Conservation (phyloP, 2,888 invertebrate species). For the Agriotes lineatus region DNA sequence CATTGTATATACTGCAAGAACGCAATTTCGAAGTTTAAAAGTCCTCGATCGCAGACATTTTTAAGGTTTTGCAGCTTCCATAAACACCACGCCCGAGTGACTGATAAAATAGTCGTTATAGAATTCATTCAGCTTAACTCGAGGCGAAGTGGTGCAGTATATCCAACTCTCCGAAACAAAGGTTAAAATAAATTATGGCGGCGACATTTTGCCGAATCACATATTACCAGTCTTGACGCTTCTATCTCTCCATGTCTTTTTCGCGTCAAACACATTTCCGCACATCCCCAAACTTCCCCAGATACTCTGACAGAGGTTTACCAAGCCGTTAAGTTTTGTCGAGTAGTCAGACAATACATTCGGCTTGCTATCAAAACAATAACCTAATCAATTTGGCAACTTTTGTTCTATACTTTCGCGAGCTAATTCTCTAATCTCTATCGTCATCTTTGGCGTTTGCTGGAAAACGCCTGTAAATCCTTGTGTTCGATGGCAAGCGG, state of each 20-base stretch:
- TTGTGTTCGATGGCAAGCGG: background rate
- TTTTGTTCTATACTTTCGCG: background rate
- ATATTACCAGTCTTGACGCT: conserved; percentile 15
- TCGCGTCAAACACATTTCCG: conserved; percentile 31
- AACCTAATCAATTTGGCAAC: conserved; percentile 5
- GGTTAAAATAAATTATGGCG: conserved; percentile 21
- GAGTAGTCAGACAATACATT: conserved; percentile 30
- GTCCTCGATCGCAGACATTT: no score
- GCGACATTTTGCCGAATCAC: conserved; percentile 8
- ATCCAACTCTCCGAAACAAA: no score
- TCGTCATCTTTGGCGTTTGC: background rate
- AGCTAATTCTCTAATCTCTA: background rate
- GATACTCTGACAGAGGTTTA: conserved; percentile 33
- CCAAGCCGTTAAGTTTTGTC: conserved; percentile 34
- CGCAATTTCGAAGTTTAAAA: no score
- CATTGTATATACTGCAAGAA: no score
- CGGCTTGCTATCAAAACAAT: conserved; percentile 28
- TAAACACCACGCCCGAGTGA: no score
- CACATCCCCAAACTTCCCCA: conserved; percentile 24
- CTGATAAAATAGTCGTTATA: no score
- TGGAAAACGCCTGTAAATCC: background rate
- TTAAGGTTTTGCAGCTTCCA: no score
- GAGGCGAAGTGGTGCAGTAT: no score
- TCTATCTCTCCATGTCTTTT: conserved; percentile 23
- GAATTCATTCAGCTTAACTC: no score